Evolutionary conservation across 30 jellyfish, hydroid and myxozoan species (phyloP).

Genomic region (Chironex yamaguchii): DNA sequence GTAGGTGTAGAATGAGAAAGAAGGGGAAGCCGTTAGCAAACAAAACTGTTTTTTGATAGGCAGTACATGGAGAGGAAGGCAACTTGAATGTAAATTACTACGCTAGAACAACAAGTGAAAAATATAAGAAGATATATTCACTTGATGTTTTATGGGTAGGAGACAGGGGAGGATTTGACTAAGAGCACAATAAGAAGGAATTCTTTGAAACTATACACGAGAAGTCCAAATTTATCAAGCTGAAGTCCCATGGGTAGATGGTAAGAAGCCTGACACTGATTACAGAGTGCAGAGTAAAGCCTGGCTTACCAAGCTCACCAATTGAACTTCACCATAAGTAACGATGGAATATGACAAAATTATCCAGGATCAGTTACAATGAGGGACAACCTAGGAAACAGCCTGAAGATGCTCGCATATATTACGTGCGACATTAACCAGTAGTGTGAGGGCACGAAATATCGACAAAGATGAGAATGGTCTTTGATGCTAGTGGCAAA

Average conservation of each 20-base stretch:
- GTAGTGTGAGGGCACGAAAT: constrained; percentile 51
- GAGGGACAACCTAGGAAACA: constrained; percentile 33
- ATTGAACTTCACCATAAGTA: constrained; percentile 25
- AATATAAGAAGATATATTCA: constrained; percentile 24
- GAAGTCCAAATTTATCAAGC: background rate
- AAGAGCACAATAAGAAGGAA: constrained; percentile 22
- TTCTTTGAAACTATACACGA: constrained; percentile 26
- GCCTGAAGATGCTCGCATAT: constrained; percentile 22
- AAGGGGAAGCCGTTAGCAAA: constrained; percentile 60
- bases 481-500: constrained; percentile 70
- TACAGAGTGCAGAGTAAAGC: constrained; percentile 56
- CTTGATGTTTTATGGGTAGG: constrained; percentile 49
- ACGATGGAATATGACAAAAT: constrained; percentile 46
- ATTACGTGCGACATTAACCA: constrained; percentile 61
- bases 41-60: constrained; percentile 55
- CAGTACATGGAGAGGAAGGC: constrained; percentile 42
- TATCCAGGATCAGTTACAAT: constrained; percentile 30
- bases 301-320: constrained; percentile 19
- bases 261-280: constrained; percentile 47
- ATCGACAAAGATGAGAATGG: constrained; percentile 60
- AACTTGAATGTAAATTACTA: constrained; percentile 10
- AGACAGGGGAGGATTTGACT: constrained; percentile 61
- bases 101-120: constrained; percentile 42
- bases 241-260: constrained; percentile 64
- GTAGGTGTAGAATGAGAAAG: constrained; percentile 31